phyloP scores from a whole-genome alignment of 1,140 invertebrate species.

The Pachyrhynchus sulphureomaculatus region DNA sequence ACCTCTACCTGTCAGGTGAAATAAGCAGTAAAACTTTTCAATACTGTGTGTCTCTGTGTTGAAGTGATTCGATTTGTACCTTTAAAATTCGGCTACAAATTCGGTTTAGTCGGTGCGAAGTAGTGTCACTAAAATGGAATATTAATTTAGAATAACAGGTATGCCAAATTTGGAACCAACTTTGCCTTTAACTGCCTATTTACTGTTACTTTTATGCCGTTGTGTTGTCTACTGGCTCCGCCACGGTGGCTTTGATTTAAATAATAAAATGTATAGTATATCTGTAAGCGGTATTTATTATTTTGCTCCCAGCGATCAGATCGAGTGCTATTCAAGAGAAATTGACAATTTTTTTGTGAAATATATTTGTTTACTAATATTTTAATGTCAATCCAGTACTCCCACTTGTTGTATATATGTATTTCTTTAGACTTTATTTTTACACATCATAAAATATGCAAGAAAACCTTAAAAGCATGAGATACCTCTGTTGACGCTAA shows the following conservation, averaged over 20 bases:
- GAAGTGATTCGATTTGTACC: conserved; percentile 27
- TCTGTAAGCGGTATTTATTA: conserved; percentile 5
- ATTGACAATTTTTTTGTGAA: background rate
- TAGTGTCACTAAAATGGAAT: conserved; percentile 1
- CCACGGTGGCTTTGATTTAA: conserved; percentile 29
- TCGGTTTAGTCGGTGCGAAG: background rate
- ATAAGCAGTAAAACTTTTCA: conserved; percentile 31
- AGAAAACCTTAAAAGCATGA: conserved; percentile 28
- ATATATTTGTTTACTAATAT: conserved; percentile 12
- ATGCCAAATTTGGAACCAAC: conserved; percentile 12
- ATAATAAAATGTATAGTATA: conserved; percentile 13
- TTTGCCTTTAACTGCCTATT: background rate
- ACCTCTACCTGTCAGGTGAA: conserved; percentile 37
- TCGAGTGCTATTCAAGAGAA: background rate
- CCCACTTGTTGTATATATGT: conserved; percentile 10
- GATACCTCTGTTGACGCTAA: conserved; percentile 24
- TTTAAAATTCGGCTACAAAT: conserved; percentile 11
- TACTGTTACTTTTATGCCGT: conserved; percentile 15
- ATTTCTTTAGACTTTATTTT: conserved; percentile 25
- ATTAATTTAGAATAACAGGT: conserved; percentile 2
- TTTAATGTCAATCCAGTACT: conserved; percentile 16
- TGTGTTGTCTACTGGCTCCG: conserved; percentile 2
- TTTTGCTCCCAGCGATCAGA: background rate
- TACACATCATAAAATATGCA: conserved; percentile 19
- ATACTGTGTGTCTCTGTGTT: conserved; percentile 16